Base-by-base conservation (phyloP, 2,113 vertebrate species). In the Lasiurus cinereus region DNA sequence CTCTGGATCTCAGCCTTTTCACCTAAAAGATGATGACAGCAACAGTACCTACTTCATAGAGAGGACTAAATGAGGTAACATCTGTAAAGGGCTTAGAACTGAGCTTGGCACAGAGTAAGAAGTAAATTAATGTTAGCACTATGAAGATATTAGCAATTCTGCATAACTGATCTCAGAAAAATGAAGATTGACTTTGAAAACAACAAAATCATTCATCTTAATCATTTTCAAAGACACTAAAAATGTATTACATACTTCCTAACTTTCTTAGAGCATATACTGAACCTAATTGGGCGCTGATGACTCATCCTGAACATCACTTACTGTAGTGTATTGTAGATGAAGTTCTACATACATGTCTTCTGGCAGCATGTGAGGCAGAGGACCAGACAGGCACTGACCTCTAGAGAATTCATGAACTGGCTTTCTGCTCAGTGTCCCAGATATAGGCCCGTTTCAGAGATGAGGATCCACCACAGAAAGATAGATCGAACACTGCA, bases 131-230 rank as follows among this genome's bases (percentile, higher is more conserved):
- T 11, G 10, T 43, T 72, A 66, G 27, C 43, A 14, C 1, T 59
- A 66, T 19, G 50, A 93, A 90, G 80, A 87, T 88, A 92, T 43
- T 7, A 88, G 29, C 69, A 91, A 29, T 48, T 85, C 46, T 92
- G 31, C 5, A 66, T 46, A 95, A 50, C 5, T 82, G 33, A n/a
- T 78, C 48, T 87, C 48, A 82, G 62, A 69, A 84, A 90, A 90
- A 72, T 36, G 43, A 74, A 29, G n/a, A 59, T 70, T 67, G 90
- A 43, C n/a, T 24, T 54, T 80, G 33, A 67, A 90, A 94, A 54
- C 83, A 90, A 27, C 14, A 88, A 73, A 92, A 46, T 33, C 36
- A 76, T 72, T 94, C 22, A 56, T 80, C 87, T 73, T 24, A 43
- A 39, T 83, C 18, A 76, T 48, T 80, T 90, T 77, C 50, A 88